A percentile compares a stretch with the other conserved stretches of the same genome.
phyloP scores from a whole-genome alignment of 2,113 vertebrate species.

The Jacana jacana region DNA sequence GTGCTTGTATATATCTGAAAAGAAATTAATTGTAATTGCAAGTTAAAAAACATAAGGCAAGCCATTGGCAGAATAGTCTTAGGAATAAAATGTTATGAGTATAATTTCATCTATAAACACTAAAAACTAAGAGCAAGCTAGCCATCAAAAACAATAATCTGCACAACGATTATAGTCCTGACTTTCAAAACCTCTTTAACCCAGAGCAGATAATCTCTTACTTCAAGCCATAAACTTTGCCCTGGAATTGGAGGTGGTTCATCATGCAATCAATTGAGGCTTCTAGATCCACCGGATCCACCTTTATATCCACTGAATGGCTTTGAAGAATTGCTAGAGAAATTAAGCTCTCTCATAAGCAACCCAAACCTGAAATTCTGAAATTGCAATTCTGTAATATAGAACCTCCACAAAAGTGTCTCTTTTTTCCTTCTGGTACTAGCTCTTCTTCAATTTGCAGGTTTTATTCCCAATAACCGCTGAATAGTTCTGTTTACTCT shows the following conservation, averaged over 20 bases:
- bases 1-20: background rate
- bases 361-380: background rate
- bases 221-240: background rate
- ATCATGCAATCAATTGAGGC: background rate
- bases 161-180: background rate
- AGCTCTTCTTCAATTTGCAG: background rate
- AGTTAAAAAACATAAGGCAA: constrained; percentile 26
- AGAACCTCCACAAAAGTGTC: background rate
- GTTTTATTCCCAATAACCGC: background rate
- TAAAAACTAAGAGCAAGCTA: background rate
- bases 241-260: background rate
- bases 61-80: background rate
- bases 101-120: background rate
- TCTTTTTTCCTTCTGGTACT: background rate
- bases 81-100: background rate
- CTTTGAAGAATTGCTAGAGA: background rate
- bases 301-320: background rate
- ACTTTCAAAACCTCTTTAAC: background rate
- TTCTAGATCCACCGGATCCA: background rate
- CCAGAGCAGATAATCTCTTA: background rate
- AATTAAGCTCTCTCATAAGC: background rate
- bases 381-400: background rate
- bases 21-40: background rate
- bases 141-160: background rate
- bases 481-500: background rate